Base-by-base conservation (phyloP, 1,140 invertebrate genomes). In the Cotesia vestalis region DNA sequence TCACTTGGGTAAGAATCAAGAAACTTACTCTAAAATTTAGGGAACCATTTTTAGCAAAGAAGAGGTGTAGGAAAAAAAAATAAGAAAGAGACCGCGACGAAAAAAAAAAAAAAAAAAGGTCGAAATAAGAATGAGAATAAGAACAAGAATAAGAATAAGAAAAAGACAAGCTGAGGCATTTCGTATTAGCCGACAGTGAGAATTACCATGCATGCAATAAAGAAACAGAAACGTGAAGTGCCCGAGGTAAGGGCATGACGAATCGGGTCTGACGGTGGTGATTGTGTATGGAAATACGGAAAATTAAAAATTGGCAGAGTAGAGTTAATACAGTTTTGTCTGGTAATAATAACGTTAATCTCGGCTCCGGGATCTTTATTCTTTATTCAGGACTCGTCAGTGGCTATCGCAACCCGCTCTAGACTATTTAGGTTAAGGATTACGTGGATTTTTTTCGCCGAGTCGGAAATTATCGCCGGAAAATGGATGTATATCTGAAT, bases 231-330 rank as follows among this genome's bases (percentile, higher is more conserved):
- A 6, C 63, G 38, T 66, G 63, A 14, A 27, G 20, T 12, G 40
- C 40, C 14, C 20, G 40, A 34, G 20, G 63, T 36, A 52, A 66
- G 40, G 46, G 5, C 63, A 53, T 66, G 62, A 64, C 62, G 62
- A 64, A 64, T 64, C 12, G 62, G 9, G 6, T 46, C 27, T 27
- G 27, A 34, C 59, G 59, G 40, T 46, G 40, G 40, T 46, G 40
- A 46, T 61, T 17, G 34, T 63, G 35, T 63, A 63, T 40, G 46
- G 40, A 66, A 52, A 52, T 51, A 66, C 64, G 64, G 64, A 66
- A 66, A 66, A 66, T 66, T 66, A 53, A 34, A 66, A 66, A 66
- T 66, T 66, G 46, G 35, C 62, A 64, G 27, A 61, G 9, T 35
- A 64, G 27, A 61, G 9, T 35, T 57, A 20, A 14, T 20, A 57